These are phyloP conservation scores for Brachionus rotundiformis DNA, from an alignment of 1,140 invertebrate genomes.

Conservation along the genomic window DNA sequence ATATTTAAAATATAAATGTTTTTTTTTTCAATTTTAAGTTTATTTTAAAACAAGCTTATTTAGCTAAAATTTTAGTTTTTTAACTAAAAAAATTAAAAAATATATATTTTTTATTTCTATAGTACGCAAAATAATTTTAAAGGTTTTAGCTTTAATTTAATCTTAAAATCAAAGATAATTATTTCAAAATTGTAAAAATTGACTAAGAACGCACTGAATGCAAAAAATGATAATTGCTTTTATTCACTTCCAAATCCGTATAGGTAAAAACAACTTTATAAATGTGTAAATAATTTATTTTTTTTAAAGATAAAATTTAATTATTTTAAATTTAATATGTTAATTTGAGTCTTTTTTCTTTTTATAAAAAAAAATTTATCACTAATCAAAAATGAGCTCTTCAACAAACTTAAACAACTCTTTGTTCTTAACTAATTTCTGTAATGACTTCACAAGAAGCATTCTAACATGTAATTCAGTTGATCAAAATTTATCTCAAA, in stretches of 20 bases:
- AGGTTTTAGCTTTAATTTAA: no score
- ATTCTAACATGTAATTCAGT: not conserved
- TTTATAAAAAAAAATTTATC: not conserved
- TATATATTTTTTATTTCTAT: no score
- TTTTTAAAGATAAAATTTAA: slow-evolving; percentile 14
- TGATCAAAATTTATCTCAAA: not conserved
- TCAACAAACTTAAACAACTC: not conserved
- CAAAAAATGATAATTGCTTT: not conserved
- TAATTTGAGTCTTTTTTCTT: not conserved
- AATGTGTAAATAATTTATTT: not conserved
- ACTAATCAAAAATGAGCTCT: not conserved
- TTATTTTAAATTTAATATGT: slow-evolving; percentile 12
- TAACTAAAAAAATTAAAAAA: no score
- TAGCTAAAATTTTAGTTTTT: no score
- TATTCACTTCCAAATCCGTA: not conserved
- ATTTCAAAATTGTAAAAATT: no score
- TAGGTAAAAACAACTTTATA: not conserved
- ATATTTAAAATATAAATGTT: no score
- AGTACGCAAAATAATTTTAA: no score
- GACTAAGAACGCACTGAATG: no score
- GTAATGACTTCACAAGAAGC: not conserved
- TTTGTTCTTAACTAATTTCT: not conserved
- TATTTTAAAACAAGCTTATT: no score
- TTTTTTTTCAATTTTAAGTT: no score
- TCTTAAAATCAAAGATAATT: no score